A percentile compares a stretch with the other conserved stretches of the same genome.
These are phyloP conservation scores for Rhingia campestris DNA, from an alignment of 2,888 invertebrate genomes.

Conservation along the genomic window DNA sequence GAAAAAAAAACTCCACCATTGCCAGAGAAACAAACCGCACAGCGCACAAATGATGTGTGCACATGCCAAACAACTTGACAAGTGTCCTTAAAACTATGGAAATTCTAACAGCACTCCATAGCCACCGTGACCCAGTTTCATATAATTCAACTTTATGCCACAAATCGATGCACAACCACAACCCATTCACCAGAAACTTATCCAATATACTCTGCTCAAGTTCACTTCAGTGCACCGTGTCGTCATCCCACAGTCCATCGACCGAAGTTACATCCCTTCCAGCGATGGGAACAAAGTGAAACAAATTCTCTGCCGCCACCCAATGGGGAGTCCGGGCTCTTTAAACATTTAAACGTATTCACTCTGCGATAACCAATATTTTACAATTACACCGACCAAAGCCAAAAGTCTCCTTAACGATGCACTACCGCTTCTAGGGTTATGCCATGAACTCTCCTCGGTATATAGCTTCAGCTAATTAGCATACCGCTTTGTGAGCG, in stretches of 20 bases:
- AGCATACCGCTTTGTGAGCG: conserved; percentile 53
- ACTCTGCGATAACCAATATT: conserved; percentile 57
- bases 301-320: conserved; percentile 16
- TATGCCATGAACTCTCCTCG: conserved; percentile 32
- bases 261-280: conserved; percentile 6
- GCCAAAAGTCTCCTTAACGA: conserved; percentile 67
- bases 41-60: background rate
- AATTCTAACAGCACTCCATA: background rate
- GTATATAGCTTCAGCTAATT: conserved; percentile 56
- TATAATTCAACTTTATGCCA: background rate
- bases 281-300: conserved; percentile 25
- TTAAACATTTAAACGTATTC: conserved; percentile 47
- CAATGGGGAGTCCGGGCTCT: too few species aligned
- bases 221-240: background rate
- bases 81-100: background rate
- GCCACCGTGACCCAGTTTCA: conserved; percentile 9
- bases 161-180: conserved; percentile 19
- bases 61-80: background rate
- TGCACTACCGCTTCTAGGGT: conserved; percentile 18
- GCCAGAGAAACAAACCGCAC: background rate
- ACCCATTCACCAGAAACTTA: background rate
- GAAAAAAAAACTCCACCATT: background rate
- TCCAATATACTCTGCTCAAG: conserved; percentile 10
- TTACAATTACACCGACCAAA: conserved; percentile 64
- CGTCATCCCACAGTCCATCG: background rate